Conservation (phyloP, 1,140 invertebrate species). For the Calliopsis andreniformis region DNA sequence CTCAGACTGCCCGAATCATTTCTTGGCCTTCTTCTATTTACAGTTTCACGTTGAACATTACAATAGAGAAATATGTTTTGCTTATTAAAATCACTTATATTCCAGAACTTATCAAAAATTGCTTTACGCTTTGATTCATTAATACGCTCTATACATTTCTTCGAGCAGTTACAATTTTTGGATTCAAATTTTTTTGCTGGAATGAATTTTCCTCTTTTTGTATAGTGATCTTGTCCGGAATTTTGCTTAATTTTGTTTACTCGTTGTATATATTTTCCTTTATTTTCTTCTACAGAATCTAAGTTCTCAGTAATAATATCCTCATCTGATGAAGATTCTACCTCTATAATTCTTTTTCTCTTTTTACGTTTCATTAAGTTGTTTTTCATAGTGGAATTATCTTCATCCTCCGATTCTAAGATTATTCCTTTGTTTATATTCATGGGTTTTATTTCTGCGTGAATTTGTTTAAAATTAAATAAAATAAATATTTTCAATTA, state of each 20-base stretch:
- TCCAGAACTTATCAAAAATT: no score
- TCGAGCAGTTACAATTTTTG: conserved; percentile 46
- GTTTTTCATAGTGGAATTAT: conserved; percentile 55
- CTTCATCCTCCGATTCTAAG: conserved; percentile 57
- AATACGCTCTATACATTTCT: conserved; percentile 47
- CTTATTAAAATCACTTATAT: no score
- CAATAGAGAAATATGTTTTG: conserved; percentile 51
- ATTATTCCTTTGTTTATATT: conserved; percentile 62
- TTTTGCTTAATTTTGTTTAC: conserved; percentile 56
- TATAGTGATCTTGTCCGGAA: conserved; percentile 45
- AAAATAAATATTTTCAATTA: conserved; percentile 60
- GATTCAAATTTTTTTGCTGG: conserved; percentile 51
- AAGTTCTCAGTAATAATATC: conserved; percentile 50
- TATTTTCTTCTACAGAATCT: conserved; percentile 47
- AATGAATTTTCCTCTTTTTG: conserved; percentile 47
- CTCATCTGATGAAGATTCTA: conserved; percentile 53
- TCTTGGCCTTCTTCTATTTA: conserved; percentile 53
- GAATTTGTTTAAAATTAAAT: conserved; percentile 61
- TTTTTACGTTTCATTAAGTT: conserved; percentile 50
- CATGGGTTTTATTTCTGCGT: conserved; percentile 54
- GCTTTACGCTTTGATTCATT: conserved; percentile 45
- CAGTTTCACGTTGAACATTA: conserved; percentile 44
- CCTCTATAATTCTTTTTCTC: conserved; percentile 56
- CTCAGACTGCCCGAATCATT: conserved; percentile 47
- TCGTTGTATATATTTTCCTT: conserved; percentile 49